Percentiles rank a stretch among this genome's conserved stretches.
These are phyloP conservation scores for Hystrix cristata DNA, from an alignment of 2,113 vertebrate species.

Conservation along the genomic window DNA sequence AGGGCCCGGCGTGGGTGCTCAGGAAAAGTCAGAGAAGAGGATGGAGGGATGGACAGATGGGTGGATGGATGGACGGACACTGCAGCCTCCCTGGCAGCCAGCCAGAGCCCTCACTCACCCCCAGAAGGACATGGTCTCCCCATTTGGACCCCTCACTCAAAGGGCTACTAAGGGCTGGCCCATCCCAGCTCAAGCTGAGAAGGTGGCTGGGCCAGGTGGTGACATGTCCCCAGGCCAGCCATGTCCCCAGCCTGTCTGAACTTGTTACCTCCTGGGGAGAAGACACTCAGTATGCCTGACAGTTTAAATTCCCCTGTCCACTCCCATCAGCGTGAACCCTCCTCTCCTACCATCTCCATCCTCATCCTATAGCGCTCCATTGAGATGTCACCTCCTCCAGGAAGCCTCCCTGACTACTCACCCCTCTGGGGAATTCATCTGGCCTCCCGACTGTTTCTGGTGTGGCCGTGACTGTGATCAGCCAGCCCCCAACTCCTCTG, in stretches of 20 bases:
- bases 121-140: not conserved
- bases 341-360: not conserved
- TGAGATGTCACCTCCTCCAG: not conserved
- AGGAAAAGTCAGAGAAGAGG: not conserved
- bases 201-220: not conserved
- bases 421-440: not conserved
- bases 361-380: not conserved
- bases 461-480: fast-evolving
- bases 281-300: not conserved
- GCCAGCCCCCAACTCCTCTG: not conserved
- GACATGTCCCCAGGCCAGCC: not conserved
- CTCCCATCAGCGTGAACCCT: not conserved
- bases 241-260: conserved; percentile 53
- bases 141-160: not conserved
- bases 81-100: not conserved
- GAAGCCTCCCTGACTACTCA: not conserved
- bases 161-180: not conserved
- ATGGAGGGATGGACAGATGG: not conserved
- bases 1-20: not conserved
- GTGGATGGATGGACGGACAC: not conserved
- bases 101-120: not conserved
- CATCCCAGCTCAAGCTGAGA: not conserved
- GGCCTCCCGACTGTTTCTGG: not conserved
- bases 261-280: not conserved
- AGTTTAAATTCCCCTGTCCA: conserved; percentile 9